Evolutionary conservation across 1,140 invertebrate species (phyloP).

Genomic region (Euura lappo): DNA sequence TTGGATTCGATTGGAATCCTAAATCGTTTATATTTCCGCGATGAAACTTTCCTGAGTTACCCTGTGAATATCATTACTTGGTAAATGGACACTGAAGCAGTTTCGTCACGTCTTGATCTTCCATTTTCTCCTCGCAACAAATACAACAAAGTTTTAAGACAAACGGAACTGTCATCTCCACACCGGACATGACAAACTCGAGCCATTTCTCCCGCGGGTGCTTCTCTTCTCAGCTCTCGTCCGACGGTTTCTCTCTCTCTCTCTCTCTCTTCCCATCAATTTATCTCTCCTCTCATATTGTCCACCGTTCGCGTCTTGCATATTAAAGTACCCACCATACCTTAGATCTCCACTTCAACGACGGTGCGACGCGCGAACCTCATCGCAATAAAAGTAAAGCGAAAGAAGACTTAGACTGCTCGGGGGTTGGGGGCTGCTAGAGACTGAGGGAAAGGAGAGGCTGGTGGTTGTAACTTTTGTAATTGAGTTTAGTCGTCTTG

Average conservation of each 20-base stretch:
- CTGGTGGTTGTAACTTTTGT: constrained; percentile 50
- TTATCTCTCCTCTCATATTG: constrained; percentile 41
- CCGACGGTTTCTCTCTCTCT: constrained; percentile 9
- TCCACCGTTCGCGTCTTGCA: constrained; percentile 42
- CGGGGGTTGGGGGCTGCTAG: too few relatives aligned
- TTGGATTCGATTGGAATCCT: too few relatives aligned
- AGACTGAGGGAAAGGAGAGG: constrained; percentile 16
- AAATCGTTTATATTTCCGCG: too few relatives aligned
- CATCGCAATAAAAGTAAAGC: constrained; percentile 27
- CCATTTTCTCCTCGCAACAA: constrained; percentile 13
- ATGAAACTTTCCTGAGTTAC: too few relatives aligned
- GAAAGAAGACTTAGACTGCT: constrained; percentile 14
- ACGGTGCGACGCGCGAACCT: neutral
- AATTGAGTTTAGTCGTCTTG: constrained; percentile 54
- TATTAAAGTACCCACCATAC: constrained; percentile 36
- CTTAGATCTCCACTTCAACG: neutral
- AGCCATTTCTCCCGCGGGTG: constrained; percentile 24
- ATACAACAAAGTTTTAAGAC: constrained; percentile 42
- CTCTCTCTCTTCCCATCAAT: constrained; percentile 21
- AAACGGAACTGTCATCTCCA: constrained; percentile 51
- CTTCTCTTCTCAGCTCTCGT: constrained; percentile 24
- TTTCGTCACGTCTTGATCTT: constrained; percentile 47
- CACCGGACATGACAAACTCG: constrained; percentile 50
- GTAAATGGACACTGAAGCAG: constrained; percentile 33
- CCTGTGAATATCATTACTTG: neutral